Evolutionary conservation across 2,888 invertebrate species (phyloP).

Genomic region (Nebria salina): DNA sequence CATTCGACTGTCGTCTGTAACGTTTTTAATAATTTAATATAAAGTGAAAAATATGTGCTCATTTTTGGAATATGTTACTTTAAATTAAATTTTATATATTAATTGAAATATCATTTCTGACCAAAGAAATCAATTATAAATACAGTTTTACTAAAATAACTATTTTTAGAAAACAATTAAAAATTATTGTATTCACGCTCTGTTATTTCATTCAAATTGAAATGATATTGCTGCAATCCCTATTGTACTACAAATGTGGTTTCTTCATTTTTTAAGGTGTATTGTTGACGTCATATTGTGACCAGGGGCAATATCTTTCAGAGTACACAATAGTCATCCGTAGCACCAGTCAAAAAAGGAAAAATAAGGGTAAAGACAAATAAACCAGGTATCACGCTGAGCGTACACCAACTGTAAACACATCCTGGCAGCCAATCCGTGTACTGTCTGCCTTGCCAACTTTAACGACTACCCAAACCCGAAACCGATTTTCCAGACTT

Average conservation of each 20-base stretch:
- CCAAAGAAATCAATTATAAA: background rate
- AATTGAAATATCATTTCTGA: background rate
- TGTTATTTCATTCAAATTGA: too few relatives aligned
- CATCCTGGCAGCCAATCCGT: conserved; percentile 20
- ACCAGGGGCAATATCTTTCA: background rate
- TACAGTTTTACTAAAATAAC: too few relatives aligned
- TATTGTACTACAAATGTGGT: too few relatives aligned
- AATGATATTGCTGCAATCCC: too few relatives aligned
- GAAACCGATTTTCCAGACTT: conserved; percentile 37
- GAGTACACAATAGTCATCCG: background rate
- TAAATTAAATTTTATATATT: background rate
- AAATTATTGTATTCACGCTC: too few relatives aligned
- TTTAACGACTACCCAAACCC: conserved; percentile 32
- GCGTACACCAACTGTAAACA: conserved; percentile 26
- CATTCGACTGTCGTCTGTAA: background rate
- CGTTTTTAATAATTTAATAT: background rate
- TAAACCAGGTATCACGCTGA: conserved; percentile 4
- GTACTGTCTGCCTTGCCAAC: background rate
- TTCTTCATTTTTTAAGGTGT: conserved; percentile 4
- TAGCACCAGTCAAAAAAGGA: background rate
- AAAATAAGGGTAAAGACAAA: background rate
- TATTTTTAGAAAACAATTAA: too few relatives aligned
- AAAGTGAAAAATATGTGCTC: background rate
- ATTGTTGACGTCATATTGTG: background rate
- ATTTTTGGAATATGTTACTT: background rate